A percentile compares a stretch with the other conserved stretches of the same genome.
phyloP scores from a whole-genome alignment of 2,888 invertebrate species.

The Macroteleia sp. region DNA sequence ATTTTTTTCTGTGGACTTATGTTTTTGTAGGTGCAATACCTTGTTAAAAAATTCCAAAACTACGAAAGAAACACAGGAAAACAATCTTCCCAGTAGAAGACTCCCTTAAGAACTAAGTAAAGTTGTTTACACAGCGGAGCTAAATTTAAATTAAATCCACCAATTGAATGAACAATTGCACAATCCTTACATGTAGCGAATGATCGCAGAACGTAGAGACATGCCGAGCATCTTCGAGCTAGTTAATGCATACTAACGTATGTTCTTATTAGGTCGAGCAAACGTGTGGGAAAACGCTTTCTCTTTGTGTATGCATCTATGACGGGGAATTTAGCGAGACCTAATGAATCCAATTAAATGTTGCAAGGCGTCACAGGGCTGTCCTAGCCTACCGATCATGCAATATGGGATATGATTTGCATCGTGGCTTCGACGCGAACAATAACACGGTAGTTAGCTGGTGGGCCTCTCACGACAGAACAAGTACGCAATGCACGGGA shows the following conservation, averaged over 20 bases:
- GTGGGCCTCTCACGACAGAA: constrained; percentile 44
- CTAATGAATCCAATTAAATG: constrained; percentile 54
- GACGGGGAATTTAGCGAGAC: constrained; percentile 44
- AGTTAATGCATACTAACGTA: constrained; percentile 30
- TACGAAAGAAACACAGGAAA: too few relatives aligned
- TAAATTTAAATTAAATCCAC: constrained; percentile 23
- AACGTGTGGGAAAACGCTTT: constrained; percentile 53
- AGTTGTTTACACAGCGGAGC: constrained; percentile 1
- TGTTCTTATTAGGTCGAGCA: constrained; percentile 52
- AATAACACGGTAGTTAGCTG: constrained; percentile 53
- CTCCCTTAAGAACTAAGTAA: too few relatives aligned
- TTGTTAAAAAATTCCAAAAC: too few relatives aligned
- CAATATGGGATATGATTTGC: constrained; percentile 55
- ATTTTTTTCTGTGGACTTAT: too few relatives aligned
- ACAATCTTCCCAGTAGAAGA: too few relatives aligned
- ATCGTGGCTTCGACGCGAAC: constrained; percentile 55
- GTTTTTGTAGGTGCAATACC: too few relatives aligned
- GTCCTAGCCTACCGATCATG: constrained; percentile 48
- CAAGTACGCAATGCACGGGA: too few relatives aligned
- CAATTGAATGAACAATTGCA: constrained; percentile 37
- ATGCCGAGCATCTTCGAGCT: constrained; percentile 52
- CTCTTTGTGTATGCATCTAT: constrained; percentile 9
- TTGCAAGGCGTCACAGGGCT: constrained; percentile 53
- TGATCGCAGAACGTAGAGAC: constrained; percentile 42
- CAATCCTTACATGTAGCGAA: constrained; percentile 26